Evolutionary conservation across 2,113 vertebrate genomes (phyloP).

Genomic region (Oxyruncus cristatus): DNA sequence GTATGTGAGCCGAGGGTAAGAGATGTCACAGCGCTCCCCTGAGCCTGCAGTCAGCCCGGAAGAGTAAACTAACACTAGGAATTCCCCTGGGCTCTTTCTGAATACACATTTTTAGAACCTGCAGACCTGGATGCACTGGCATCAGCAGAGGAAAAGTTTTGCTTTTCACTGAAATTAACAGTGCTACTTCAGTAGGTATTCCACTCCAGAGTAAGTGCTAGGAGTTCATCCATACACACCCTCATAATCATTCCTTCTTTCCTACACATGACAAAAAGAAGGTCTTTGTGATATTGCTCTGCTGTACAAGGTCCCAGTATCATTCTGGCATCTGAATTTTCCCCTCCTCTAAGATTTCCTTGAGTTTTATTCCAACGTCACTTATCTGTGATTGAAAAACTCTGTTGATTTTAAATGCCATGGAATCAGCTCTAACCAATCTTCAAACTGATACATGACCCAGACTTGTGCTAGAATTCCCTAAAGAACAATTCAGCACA

Average conservation of each 20-base stretch:
- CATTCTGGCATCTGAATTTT: background rate
- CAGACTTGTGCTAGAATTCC: background rate
- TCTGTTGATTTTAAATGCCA: background rate
- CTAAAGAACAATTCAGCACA: background rate
- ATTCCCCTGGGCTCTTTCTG: background rate
- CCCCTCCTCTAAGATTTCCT: background rate
- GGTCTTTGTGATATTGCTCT: background rate
- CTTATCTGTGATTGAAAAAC: background rate
- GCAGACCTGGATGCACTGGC: background rate
- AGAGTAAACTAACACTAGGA: background rate
- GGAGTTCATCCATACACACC: background rate
- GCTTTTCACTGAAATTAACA: background rate
- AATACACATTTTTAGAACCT: background rate
- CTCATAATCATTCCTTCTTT: background rate
- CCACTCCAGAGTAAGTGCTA: background rate
- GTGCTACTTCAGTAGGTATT: fast-evolving
- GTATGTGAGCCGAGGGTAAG: background rate
- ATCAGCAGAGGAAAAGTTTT: background rate
- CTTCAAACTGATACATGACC: background rate
- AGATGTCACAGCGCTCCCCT: fast-evolving
- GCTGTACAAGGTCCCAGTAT: background rate
- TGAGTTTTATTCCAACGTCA: background rate
- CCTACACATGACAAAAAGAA: fast-evolving
- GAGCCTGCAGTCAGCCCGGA: background rate
- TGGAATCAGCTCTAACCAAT: background rate